Evolutionary conservation across 1,140 invertebrate species (phyloP).

Genomic region (Polyergus mexicanus): DNA sequence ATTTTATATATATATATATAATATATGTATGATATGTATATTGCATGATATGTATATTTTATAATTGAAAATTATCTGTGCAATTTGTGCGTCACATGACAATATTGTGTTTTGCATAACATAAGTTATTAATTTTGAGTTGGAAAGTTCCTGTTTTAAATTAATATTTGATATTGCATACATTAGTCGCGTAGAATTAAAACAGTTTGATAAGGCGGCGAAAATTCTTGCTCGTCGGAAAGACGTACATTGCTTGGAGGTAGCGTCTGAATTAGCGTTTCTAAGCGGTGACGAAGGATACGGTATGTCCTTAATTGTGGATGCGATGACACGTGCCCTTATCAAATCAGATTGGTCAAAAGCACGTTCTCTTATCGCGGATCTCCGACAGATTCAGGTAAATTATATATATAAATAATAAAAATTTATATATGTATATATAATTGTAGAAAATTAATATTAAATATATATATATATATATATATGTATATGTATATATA

Average conservation of each 20-base stretch:
- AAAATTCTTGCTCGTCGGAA: constrained; percentile 78
- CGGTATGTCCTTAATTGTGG: constrained; percentile 74
- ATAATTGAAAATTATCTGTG: neutral
- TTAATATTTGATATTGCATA: constrained; percentile 48
- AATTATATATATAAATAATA: neutral
- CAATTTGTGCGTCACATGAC: neutral
- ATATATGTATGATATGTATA: no score
- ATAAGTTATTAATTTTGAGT: neutral
- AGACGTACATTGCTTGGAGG: constrained; percentile 72
- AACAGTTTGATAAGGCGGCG: constrained; percentile 77
- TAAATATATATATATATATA: no score
- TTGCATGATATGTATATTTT: neutral
- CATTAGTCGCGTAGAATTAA: constrained; percentile 75
- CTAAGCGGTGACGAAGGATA: constrained; percentile 73
- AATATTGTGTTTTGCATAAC: neutral
- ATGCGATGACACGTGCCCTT: constrained; percentile 78
- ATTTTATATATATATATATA: neutral
- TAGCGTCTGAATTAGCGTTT: constrained; percentile 80
- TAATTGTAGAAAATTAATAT: no score
- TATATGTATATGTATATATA: no score
- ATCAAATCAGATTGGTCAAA: constrained; percentile 62
- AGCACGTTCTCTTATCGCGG: constrained; percentile 73
- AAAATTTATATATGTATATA: no score
- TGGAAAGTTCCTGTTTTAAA: neutral
- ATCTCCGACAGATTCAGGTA: constrained; percentile 76